Base-by-base conservation (phyloP, 2,888 invertebrate genomes). In the Habroteleia sp. region DNA sequence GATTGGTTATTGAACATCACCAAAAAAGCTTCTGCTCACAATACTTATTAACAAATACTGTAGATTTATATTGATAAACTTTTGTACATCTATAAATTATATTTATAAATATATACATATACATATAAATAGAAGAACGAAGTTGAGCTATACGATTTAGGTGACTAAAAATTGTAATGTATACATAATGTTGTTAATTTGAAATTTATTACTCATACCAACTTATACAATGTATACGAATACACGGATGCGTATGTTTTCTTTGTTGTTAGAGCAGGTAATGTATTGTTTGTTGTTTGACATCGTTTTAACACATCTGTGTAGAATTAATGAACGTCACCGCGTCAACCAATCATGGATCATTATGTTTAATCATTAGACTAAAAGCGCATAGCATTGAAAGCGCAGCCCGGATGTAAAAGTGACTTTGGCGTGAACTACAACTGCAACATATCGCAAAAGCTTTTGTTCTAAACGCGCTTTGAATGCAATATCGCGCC, bases 221-320 rank as follows among this genome's bases (percentile, higher is more conserved):
- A 56, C 50, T n/a, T n/a, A 23, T 31, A 25, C 17, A 10, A 13
- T 17, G 13, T 35, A 20, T 69, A 11, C 2, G 46, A 48, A 29
- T 37, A 60, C 31, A 60, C 50, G 44, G 37, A 52, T 62, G 58
- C 63, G 54, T 37, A 54, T 69, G 69, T 69, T 56, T 37, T 74
- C 20, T 39, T 74, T 68, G 44, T 76, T 74, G 60, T 77, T 71
- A 48, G 63, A 71, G 60, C 81, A 85, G 84, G 85, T 85, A 85
- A 84, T 74, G 85, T 84, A 84, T 85, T 76, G 78, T 84, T 81
- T 82, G 81, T 82, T 79, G 79, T 81, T 63, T 75, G 44, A 68
- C 68, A 69, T 68, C 63, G 68, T 69, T 58, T 50, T 37, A 39
- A 56, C 52, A 66, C 46, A 48, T 68, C 37, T 60, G 63, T 58